Base-by-base conservation (phyloP, 2,888 invertebrate genomes). In the Drosophila atroscutellata region DNA sequence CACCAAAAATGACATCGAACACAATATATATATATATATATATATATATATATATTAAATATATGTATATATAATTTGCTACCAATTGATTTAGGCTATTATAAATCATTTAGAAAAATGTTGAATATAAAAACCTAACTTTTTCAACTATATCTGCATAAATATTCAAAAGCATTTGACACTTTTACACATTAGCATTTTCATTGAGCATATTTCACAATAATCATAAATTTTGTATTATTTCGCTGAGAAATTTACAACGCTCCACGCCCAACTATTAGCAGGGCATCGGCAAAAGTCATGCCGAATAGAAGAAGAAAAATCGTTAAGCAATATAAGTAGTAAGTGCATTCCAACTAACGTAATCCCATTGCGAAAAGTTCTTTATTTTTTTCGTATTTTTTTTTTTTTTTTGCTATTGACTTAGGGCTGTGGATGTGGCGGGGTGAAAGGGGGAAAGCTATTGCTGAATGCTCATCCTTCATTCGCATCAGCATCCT, bases 351-450 rank as follows among this genome's bases (percentile, higher is more conserved):
- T 80, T 80, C 39, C 80, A 76, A 67, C 72, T 72, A 77, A 72
- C 80, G 77, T 76, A 78, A 78, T 80, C 72, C 77, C 68, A 80
- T 76, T 80, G 80, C 77, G 49, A 76, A 76, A 78, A 80, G 42
- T 79, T 75, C 2, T 32, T 32, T 32, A 9, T 34, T 20, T 61
- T 8, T 9, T 13, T 2, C 7, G n/a, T 28, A 28, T 34, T 45
- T 32, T 52, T 47, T 26, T 49, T 57, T 34, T 45, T 32, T 52
- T 47, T 26, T 49, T 57, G 11, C 49, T 37, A 60, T 56, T 26
- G 39, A 56, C 56, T 37, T 15, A 28, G 20, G 28, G 28, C 13
- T 28, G n/a, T 0, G 3, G 28, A 15, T 11, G 26, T 9, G 60
- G 11, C 13, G 28, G 39, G 39, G 26, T 20, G 34, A 28, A 11